These are phyloP conservation scores for Simalia tracyae DNA, from an alignment of 2,797 vertebrate species.

Conservation along the genomic window DNA sequence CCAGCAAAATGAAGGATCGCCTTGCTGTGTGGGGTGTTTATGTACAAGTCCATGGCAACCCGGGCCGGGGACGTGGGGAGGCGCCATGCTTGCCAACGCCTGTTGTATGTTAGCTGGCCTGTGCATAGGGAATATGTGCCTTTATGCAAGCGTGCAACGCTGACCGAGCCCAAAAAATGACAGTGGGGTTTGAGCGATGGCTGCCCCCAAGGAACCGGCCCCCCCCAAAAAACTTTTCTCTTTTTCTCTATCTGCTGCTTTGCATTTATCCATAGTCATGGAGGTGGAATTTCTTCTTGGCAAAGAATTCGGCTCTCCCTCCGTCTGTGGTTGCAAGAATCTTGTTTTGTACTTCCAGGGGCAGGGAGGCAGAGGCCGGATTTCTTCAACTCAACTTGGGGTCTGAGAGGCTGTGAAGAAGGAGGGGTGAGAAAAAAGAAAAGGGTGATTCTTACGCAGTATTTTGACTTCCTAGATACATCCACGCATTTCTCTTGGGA, in stretches of 20 bases:
- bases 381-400: background rate
- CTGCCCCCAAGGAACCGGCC: no score
- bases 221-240: no score
- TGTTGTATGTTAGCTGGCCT: background rate
- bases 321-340: background rate
- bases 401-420: background rate
- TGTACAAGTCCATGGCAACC: conserved; percentile 72
- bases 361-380: fast-evolving
- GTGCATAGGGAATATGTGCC: background rate
- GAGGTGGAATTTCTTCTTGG: background rate
- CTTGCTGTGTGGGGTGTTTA: conserved; percentile 70
- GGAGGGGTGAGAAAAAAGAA: background rate
- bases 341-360: background rate
- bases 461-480: no score
- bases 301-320: background rate
- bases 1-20: conserved; percentile 84
- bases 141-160: background rate
- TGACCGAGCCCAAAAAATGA: background rate
- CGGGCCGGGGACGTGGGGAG: background rate
- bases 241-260: background rate
- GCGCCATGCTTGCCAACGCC: no score
- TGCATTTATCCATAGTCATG: background rate
- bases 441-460: background rate
- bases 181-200: background rate
- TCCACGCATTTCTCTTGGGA: no score